Percentiles rank a stretch among this genome's conserved stretches.
phyloP scores from a whole-genome alignment of 2,113 vertebrate genomes.

The Rhynchomys soricoides region DNA sequence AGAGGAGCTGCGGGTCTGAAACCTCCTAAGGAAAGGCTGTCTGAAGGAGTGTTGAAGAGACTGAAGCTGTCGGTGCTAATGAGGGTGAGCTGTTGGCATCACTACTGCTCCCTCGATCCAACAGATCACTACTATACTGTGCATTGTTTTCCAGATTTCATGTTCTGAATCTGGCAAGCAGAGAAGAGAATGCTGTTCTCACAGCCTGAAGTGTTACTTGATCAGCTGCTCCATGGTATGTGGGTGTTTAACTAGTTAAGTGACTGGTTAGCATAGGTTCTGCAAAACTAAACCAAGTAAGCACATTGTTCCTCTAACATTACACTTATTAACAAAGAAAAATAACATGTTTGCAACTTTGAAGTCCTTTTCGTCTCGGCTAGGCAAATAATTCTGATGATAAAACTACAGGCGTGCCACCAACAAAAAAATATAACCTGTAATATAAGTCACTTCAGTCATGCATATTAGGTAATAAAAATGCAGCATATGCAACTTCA shows the following conservation, averaged over 20 bases:
- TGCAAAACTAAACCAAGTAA: constrained; percentile 58
- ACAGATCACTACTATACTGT: constrained; percentile 68
- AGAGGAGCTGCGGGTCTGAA: constrained; percentile 76
- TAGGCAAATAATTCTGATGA: constrained; percentile 59
- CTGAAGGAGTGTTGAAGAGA: constrained; percentile 74
- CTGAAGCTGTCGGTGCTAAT: constrained; percentile 71
- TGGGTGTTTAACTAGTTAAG: constrained; percentile 70
- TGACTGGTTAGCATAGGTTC: constrained; percentile 59
- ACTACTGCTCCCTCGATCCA: not conserved
- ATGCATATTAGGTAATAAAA: constrained; percentile 75
- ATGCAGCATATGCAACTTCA: constrained; percentile 62
- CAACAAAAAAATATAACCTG: constrained; percentile 64
- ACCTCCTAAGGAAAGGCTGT: constrained; percentile 84
- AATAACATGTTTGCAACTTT: constrained; percentile 47
- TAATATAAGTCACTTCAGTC: constrained; percentile 67
- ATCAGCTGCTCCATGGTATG: constrained; percentile 64
- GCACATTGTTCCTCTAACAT: not conserved
- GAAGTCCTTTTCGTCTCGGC: constrained; percentile 55
- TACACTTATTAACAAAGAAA: not conserved
- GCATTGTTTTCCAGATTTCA: constrained; percentile 71
- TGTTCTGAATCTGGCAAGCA: constrained; percentile 39
- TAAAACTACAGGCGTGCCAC: constrained; percentile 70
- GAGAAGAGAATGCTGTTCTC: constrained; percentile 22
- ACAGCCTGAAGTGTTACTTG: constrained; percentile 19
- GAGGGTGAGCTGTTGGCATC: constrained; percentile 79